phyloP scores from a whole-genome alignment of 1,140 invertebrate genomes.

The Drosophila navojoa region DNA sequence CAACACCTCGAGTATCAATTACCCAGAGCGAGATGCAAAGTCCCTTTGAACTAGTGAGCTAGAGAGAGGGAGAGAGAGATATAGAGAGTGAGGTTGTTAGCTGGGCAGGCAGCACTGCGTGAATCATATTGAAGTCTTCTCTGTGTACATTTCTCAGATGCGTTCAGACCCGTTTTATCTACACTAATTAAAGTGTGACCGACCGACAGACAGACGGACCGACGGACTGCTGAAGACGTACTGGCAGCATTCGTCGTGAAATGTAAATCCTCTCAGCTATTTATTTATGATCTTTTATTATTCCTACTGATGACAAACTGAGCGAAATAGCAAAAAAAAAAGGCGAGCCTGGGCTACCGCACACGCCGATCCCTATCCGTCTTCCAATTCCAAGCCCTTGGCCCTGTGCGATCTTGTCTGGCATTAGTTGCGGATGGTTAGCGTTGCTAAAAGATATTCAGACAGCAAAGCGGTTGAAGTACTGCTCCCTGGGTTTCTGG shows the following conservation, averaged over 20 bases:
- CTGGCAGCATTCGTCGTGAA: slow-evolving; percentile 32
- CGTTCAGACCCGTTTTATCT: slow-evolving; percentile 73
- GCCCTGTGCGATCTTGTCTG: slow-evolving; percentile 9
- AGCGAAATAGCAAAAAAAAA: slow-evolving; percentile 21
- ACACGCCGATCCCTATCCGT: slow-evolving; percentile 58
- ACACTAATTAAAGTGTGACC: slow-evolving; percentile 79
- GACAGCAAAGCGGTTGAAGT: slow-evolving; percentile 30
- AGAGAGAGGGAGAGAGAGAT: slow-evolving; percentile 5
- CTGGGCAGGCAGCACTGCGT: slow-evolving; percentile 22
- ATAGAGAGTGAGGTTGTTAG: neutral
- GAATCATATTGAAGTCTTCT: slow-evolving; percentile 45
- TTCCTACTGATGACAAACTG: slow-evolving; percentile 53
- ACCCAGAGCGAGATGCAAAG: slow-evolving; percentile 34
- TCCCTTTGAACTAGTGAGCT: neutral
- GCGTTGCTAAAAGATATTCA: slow-evolving; percentile 42
- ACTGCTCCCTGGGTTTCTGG: slow-evolving; percentile 32
- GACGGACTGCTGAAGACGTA: neutral
- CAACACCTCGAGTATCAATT: slow-evolving; percentile 81
- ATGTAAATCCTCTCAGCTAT: slow-evolving; percentile 65
- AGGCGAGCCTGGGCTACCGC: slow-evolving; percentile 60
- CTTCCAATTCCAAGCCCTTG: slow-evolving; percentile 1
- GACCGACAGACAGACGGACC: slow-evolving; percentile 31
- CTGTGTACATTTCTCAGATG: slow-evolving; percentile 70
- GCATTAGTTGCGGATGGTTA: slow-evolving; percentile 72
- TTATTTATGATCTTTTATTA: slow-evolving; percentile 81